A percentile compares a stretch with the other conserved stretches of the same genome.
These are phyloP conservation scores for Plebejus argus DNA, from an alignment of 2,888 invertebrate genomes.

Conservation along the genomic window DNA sequence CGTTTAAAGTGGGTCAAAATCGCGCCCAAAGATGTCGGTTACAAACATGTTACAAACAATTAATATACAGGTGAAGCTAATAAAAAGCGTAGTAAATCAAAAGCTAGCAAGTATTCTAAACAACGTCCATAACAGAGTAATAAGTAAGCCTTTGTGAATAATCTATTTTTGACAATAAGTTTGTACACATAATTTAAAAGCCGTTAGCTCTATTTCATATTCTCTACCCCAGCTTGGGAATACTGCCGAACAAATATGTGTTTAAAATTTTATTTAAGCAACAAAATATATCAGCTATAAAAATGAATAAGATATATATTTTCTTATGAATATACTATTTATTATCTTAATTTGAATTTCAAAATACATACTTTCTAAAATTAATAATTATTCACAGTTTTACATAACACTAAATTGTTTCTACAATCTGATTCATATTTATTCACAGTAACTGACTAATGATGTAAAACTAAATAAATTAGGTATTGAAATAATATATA, in stretches of 20 bases:
- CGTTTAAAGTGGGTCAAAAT: no score
- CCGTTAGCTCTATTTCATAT: neutral
- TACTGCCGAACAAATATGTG: slow-evolving; percentile 1
- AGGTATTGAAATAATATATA: neutral
- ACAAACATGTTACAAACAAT: no score
- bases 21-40: no score
- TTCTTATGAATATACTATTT: neutral
- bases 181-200: neutral
- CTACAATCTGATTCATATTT: neutral
- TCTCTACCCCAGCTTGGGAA: slow-evolving; percentile 4
- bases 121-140: no score
- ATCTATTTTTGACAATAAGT: neutral
- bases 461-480: neutral
- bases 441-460: neutral
- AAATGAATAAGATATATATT: neutral
- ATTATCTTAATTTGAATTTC: neutral
- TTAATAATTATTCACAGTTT: slow-evolving; percentile 3
- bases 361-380: slow-evolving; percentile 17
- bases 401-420: neutral
- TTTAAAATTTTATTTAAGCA: neutral
- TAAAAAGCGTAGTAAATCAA: no score
- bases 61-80: no score
- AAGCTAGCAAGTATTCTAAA: no score
- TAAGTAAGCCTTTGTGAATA: neutral
- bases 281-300: neutral